Conservation (phyloP, 2,888 invertebrate species). For the Formica aserva region DNA sequence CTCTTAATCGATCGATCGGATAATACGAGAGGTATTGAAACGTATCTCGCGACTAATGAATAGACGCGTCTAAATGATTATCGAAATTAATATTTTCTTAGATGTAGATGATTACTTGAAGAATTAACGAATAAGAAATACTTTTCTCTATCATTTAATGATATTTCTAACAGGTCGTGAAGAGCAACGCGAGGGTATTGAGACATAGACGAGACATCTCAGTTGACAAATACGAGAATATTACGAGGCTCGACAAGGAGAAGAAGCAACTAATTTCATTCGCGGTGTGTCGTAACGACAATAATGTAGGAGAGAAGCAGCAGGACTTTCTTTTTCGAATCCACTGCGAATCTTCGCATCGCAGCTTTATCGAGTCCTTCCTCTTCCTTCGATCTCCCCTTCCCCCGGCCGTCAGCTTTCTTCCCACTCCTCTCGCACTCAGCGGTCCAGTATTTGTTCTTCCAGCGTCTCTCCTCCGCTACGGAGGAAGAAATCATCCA, state of each 20-base stretch:
- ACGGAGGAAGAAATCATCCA: constrained; percentile 82
- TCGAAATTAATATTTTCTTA: neutral
- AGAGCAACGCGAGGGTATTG: constrained; percentile 40
- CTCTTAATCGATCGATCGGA: constrained; percentile 72
- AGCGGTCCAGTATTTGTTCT: constrained; percentile 81
- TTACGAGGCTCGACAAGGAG: constrained; percentile 34
- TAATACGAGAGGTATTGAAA: constrained; percentile 79
- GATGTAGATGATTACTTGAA: neutral
- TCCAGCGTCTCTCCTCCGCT: constrained; percentile 73
- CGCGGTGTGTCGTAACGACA: constrained; percentile 71
- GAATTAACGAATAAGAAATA: neutral
- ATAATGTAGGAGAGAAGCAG: constrained; percentile 66
- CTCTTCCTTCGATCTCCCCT: constrained; percentile 60
- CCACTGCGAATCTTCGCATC: constrained; percentile 25
- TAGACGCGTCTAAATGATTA: neutral
- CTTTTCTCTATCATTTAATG: neutral
- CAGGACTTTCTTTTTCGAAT: constrained; percentile 57
- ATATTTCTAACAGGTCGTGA: neutral
- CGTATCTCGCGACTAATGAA: constrained; percentile 73
- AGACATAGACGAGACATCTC: constrained; percentile 47
- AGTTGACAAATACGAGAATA: constrained; percentile 4
- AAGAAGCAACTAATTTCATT: constrained; percentile 78
- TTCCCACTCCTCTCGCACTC: constrained; percentile 49
- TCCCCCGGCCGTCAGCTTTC: constrained; percentile 48
- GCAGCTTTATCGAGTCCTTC: constrained; percentile 48